Percentiles rank a stretch among this genome's conserved stretches.
Evolutionary conservation across 2,113 vertebrate species (phyloP).

Genomic region (Nesoenas mayeri): DNA sequence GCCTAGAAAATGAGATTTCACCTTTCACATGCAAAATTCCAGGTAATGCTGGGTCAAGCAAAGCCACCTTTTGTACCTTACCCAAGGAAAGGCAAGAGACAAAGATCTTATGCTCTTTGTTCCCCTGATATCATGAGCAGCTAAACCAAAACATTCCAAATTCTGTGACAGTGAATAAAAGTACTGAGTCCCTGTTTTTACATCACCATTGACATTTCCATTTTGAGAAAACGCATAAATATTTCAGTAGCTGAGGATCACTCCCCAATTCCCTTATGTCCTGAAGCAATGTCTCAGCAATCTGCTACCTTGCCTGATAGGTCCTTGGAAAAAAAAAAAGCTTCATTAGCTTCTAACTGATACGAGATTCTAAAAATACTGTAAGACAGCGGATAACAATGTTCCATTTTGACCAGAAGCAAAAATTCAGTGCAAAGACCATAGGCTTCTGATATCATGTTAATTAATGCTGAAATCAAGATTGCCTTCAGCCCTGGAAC

Average conservation of each 20-base stretch:
- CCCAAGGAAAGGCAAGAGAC: neutral
- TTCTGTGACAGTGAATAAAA: neutral
- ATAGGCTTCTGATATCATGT: neutral
- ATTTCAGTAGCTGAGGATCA: neutral
- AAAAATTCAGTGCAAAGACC: neutral
- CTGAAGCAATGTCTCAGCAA: conserved; percentile 12
- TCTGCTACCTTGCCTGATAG: neutral
- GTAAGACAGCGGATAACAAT: neutral
- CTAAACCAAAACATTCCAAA: neutral
- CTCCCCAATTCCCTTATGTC: neutral
- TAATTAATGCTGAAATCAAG: neutral
- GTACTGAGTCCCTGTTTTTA: neutral
- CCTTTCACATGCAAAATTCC: neutral
- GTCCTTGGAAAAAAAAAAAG: neutral
- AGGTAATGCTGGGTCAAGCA: neutral
- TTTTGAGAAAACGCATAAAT: neutral
- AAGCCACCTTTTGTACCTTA: neutral
- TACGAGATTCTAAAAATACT: neutral
- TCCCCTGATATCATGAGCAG: neutral
- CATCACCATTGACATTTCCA: neutral
- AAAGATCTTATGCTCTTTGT: neutral
- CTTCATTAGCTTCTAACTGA: neutral
- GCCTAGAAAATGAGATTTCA: neutral
- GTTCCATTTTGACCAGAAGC: neutral
- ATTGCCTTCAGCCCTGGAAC: neutral